These are phyloP conservation scores for Todiramphus saurophagus DNA, from an alignment of 2,113 vertebrate species.

Conservation along the genomic window DNA sequence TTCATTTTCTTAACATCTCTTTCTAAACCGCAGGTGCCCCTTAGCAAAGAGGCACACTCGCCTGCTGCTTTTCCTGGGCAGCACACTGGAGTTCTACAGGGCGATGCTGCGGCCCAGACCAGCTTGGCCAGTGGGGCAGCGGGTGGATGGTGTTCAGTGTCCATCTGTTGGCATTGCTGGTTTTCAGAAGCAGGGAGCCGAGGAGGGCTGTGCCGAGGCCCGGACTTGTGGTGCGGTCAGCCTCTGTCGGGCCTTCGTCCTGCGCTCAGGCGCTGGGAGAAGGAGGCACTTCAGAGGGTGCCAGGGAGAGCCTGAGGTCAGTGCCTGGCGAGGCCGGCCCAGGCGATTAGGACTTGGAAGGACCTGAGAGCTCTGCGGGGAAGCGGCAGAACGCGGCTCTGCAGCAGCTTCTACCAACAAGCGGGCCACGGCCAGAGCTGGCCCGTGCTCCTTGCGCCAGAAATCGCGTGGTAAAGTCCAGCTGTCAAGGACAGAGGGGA, in stretches of 20 bases:
- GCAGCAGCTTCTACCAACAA: background rate
- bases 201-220: background rate
- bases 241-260: background rate
- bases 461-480: background rate
- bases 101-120: background rate
- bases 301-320: background rate
- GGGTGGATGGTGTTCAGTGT: background rate
- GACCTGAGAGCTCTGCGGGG: background rate
- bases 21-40: background rate
- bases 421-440: background rate
- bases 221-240: background rate
- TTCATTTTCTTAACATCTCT: background rate
- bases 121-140: background rate
- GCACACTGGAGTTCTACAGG: background rate
- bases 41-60: background rate
- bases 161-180: background rate
- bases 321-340: background rate
- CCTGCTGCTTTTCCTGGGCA: background rate
- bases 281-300: background rate
- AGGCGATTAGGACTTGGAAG: background rate
- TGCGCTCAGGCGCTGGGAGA: background rate
- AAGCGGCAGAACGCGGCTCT: background rate
- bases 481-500: background rate
- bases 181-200: background rate
- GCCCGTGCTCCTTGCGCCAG: background rate